These are phyloP conservation scores for Orchesella flavescens DNA, from an alignment of 2,888 invertebrate species.

Conservation along the genomic window DNA sequence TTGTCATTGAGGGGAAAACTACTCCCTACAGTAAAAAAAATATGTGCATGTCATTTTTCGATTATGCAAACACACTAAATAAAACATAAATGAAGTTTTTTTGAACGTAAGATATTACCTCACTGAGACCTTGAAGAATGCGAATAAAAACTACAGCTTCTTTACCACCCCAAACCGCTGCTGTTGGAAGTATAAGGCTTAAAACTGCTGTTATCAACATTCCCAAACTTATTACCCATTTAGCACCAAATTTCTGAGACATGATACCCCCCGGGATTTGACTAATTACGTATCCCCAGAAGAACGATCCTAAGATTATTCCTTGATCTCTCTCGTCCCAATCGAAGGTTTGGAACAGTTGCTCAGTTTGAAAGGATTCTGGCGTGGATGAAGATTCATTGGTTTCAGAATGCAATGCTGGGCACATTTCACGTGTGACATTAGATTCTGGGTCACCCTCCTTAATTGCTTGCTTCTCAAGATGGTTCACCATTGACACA, in stretches of 20 bases:
- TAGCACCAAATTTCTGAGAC: conserved; percentile 88
- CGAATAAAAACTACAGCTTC: conserved; percentile 83
- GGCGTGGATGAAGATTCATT: background rate
- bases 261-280: conserved; percentile 86
- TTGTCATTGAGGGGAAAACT: conserved; percentile 57
- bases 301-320: conserved; percentile 78
- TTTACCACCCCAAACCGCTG: conserved; percentile 82
- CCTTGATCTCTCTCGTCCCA: conserved; percentile 66
- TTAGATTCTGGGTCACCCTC: background rate
- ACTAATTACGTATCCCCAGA: conserved; percentile 88
- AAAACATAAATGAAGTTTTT: background rate
- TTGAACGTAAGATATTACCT: conserved; percentile 77
- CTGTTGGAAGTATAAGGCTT: conserved; percentile 85
- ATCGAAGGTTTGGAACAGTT: conserved; percentile 39
- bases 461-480: background rate
- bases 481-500: conserved; percentile 45
- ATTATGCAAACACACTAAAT: background rate
- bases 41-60: background rate
- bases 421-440: conserved; percentile 13
- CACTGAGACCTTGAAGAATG: conserved; percentile 77
- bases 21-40: conserved; percentile 12
- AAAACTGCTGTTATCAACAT: conserved; percentile 87
- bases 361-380: background rate
- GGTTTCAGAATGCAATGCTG: background rate
- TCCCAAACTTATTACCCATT: conserved; percentile 87